These are phyloP conservation scores for Onychomys leucogaster DNA, from an alignment of 2,797 vertebrate species.

Conservation along the genomic window DNA sequence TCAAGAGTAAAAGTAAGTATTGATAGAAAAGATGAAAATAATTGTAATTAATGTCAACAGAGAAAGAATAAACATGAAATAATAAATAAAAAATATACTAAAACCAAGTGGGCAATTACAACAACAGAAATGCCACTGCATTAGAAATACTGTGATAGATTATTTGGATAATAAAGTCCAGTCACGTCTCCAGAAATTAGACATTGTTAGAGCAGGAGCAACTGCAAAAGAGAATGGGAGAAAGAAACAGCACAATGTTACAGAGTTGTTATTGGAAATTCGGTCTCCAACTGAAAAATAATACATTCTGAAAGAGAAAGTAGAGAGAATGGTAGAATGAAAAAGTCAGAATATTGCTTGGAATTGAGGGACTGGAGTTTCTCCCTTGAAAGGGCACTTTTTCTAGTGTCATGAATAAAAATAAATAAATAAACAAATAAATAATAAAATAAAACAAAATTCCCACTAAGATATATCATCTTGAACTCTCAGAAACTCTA, in stretches of 20 bases:
- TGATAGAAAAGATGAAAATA: background rate
- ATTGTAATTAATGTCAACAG: background rate
- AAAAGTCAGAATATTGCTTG: conserved; percentile 33
- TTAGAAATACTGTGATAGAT: background rate
- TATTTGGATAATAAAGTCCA: background rate
- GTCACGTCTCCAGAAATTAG: background rate
- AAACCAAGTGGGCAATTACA: background rate
- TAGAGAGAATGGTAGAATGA: conserved; percentile 34
- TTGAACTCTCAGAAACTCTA: conserved; percentile 1
- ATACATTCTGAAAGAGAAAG: background rate
- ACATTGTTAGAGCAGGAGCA: background rate
- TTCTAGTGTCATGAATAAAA: conserved; percentile 8
- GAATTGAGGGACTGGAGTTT: background rate
- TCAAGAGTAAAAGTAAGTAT: background rate
- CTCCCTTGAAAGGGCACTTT: background rate
- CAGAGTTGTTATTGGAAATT: background rate
- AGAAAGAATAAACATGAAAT: background rate
- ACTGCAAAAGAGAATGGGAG: background rate
- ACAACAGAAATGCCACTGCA: background rate
- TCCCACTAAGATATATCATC: background rate
- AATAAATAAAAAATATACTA: background rate
- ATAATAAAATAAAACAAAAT: conserved; percentile 4
- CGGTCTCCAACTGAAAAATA: background rate
- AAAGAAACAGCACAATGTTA: background rate
- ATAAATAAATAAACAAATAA: background rate